Percentiles rank a stretch among this genome's conserved stretches.
These are phyloP conservation scores for Metopia argyrocephala DNA, from an alignment of 2,888 invertebrate genomes.

Conservation along the genomic window DNA sequence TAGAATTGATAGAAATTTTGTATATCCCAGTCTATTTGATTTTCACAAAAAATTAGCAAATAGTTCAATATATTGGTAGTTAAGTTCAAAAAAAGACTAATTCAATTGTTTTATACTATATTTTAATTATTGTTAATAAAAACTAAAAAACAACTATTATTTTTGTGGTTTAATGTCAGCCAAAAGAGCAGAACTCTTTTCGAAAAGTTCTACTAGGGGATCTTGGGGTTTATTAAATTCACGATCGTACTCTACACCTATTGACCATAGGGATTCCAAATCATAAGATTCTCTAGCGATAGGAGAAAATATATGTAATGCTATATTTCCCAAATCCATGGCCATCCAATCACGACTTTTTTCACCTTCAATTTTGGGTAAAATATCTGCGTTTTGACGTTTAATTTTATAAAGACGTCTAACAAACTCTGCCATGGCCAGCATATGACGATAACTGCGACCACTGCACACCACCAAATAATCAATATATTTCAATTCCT, in stretches of 20 bases:
- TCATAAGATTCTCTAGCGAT: constrained; percentile 87
- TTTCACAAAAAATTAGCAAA: constrained; percentile 78
- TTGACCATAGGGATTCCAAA: constrained; percentile 93
- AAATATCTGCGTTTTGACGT: constrained; percentile 81
- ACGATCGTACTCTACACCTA: constrained; percentile 89
- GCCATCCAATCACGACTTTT: constrained; percentile 91
- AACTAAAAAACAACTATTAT: constrained; percentile 8
- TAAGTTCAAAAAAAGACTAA: background rate
- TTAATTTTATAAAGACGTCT: constrained; percentile 88
- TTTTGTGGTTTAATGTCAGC: constrained; percentile 65
- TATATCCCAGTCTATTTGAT: constrained; percentile 80
- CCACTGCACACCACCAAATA: constrained; percentile 90
- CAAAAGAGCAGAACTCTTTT: constrained; percentile 83
- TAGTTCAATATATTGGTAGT: constrained; percentile 74
- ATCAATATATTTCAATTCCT: constrained; percentile 88
- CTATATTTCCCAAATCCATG: constrained; percentile 94
- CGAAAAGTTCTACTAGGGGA: constrained; percentile 83
- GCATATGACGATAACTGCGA: constrained; percentile 86
- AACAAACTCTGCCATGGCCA: constrained; percentile 86
- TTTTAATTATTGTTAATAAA: constrained; percentile 11
- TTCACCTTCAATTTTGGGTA: constrained; percentile 89
- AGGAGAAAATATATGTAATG: constrained; percentile 90
- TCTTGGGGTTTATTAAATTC: constrained; percentile 82
- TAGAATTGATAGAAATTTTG: constrained; percentile 76
- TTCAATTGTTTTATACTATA: background rate